Evolutionary conservation across 1,140 invertebrate species (phyloP), one percentile per base, ranked within the genome.

Genomic region (Amyelois transitella): DNA sequence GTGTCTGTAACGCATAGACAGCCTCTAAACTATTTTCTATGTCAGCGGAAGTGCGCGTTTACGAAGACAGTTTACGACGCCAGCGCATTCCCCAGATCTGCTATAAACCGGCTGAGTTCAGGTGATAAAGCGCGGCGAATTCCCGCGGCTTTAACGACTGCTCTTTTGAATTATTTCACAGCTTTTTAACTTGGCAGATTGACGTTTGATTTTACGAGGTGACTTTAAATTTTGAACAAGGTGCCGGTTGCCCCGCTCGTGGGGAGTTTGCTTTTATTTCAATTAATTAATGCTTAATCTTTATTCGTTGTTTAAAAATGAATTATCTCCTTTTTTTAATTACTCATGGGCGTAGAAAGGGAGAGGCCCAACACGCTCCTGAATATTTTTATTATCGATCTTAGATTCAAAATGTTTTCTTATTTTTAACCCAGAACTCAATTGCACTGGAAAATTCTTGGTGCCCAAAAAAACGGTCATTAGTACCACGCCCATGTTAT

Each of bases 21-120:
- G 68, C 72, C 66, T 76, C 72, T 81, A 81, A 85, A 82, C 81
- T 82, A 80, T 81, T 82, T 81, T 82, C 77, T 77, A 72, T 82
- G 81, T 86, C 81, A 83, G 75, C 81, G 66, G 77, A 82, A 81
- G 69, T 76, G 67, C 72, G 64, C 70, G 66, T 67, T 74, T 77
- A 77, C 69, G 67, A 70, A 67, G 56, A 51, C 51, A 71, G 70
- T 83, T 83, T 77, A 79, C 72, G 64, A 61, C 43, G 53, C 53
- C 20, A 24, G 51, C 59, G 62, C 51, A 54, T 62, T 21, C 45
- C 62, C 44, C 56, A 56, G 64, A 64, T 61, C 48, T 55, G 61
- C 65, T 49, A 62, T 74, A 74, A 74, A 74, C 48, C 60, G 56
- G 61, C 58, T 62, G 62, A 60, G 51, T 63, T 52, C 52, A 67